These are phyloP conservation scores for Lithodes maja DNA, from an alignment of 2,888 invertebrate species.

Conservation along the genomic window DNA sequence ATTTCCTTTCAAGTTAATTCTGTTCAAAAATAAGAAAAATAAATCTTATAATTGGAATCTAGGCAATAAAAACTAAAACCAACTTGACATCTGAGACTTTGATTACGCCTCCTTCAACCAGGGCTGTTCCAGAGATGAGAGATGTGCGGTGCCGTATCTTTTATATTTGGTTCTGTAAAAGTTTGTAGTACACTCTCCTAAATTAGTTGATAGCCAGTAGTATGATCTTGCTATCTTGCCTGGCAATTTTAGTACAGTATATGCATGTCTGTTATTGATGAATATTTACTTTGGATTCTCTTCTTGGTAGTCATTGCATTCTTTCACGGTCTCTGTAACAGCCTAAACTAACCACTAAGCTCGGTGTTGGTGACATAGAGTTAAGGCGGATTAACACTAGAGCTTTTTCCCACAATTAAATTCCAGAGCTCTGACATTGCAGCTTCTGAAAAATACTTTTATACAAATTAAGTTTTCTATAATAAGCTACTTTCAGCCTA, in stretches of 20 bases:
- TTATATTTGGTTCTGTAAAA: conserved; percentile 30
- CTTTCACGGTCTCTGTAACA: conserved; percentile 63
- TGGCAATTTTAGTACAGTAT: conserved; percentile 20
- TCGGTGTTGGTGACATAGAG: not conserved
- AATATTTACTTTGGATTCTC: conserved; percentile 13
- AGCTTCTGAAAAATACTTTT: too few relatives aligned
- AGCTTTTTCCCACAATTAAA: too few relatives aligned
- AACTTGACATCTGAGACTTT: conserved; percentile 38
- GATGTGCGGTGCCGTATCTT: conserved; percentile 30
- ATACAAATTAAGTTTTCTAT: too few relatives aligned
- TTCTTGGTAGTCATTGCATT: conserved; percentile 18
- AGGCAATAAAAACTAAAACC: conserved; percentile 57
- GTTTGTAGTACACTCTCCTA: not conserved
- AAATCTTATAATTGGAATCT: conserved; percentile 35
- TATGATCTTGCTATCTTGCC: not conserved
- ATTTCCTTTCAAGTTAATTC: conserved; percentile 45
- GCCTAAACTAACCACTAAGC: conserved; percentile 58
- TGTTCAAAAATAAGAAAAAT: conserved; percentile 46
- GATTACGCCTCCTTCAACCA: conserved; percentile 55
- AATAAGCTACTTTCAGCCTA: too few relatives aligned
- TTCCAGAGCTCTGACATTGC: too few relatives aligned
- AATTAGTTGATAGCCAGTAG: conserved; percentile 6
- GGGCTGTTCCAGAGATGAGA: conserved; percentile 66
- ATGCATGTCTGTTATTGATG: conserved; percentile 24
- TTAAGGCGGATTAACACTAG: too few relatives aligned